Percentiles rank a stretch among this genome's conserved stretches.
These are phyloP conservation scores for Zootermopsis nevadensis DNA, from an alignment of 2,888 invertebrate species.

Conservation along the genomic window DNA sequence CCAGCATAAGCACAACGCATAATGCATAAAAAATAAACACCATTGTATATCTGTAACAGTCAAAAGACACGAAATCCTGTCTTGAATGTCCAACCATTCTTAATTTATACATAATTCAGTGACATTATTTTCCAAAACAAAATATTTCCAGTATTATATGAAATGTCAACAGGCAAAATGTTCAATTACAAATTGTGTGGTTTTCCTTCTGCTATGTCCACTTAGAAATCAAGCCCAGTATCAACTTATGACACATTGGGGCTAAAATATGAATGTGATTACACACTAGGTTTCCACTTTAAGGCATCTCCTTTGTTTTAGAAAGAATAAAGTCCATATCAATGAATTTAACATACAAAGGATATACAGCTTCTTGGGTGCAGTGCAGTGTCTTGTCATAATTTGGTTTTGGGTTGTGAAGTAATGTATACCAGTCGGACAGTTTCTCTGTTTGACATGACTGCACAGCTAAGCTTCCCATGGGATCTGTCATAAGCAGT, in stretches of 20 bases:
- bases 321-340: background rate
- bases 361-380: conserved; percentile 98
- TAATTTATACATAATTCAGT: background rate
- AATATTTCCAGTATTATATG: background rate
- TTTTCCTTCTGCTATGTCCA: no score
- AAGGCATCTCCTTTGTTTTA: no score
- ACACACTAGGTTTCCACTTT: no score
- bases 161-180: no score
- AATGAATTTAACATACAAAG: conserved; percentile 72
- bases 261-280: no score
- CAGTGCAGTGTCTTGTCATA: conserved; percentile 91
- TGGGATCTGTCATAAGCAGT: conserved; percentile 83
- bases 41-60: conserved; percentile 83
- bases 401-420: conserved; percentile 94
- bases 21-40: conserved; percentile 91
- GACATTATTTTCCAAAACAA: background rate
- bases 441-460: conserved; percentile 84
- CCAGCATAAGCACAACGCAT: conserved; percentile 81
- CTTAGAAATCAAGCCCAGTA: no score
- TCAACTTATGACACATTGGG: no score
- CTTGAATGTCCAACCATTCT: no score
- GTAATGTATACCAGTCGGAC: conserved; percentile 96
- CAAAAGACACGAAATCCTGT: background rate
- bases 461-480: conserved; percentile 78
- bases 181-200: no score